Evolutionary conservation across 1,140 invertebrate genomes (phyloP).

Genomic region (Steinernema khuongi): DNA sequence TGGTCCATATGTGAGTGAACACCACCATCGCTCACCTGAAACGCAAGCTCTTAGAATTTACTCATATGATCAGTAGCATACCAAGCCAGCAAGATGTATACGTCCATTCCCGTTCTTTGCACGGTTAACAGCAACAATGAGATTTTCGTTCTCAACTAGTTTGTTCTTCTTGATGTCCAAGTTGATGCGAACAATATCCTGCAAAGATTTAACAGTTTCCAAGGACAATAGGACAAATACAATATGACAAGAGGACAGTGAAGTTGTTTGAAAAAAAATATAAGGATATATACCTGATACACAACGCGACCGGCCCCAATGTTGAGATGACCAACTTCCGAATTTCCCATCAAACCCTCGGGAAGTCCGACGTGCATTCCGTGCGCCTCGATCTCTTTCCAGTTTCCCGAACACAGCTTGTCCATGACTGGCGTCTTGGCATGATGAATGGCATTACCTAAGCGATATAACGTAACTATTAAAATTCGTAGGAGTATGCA

Average conservation of each 20-base stretch:
- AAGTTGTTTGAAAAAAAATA: constrained; percentile 19
- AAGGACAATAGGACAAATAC: not conserved
- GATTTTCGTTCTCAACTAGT: constrained; percentile 57
- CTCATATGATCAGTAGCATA: constrained; percentile 15
- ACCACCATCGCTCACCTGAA: constrained; percentile 62
- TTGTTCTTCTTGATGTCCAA: constrained; percentile 59
- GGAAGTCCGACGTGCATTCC: constrained; percentile 62
- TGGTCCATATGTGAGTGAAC: constrained; percentile 64
- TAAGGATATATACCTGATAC: constrained; percentile 59
- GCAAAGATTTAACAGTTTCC: constrained; percentile 27
- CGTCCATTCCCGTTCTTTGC: constrained; percentile 59
- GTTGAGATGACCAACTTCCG: constrained; percentile 64
- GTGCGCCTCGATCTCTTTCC: constrained; percentile 61
- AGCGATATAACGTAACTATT: constrained; percentile 8
- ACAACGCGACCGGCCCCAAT: constrained; percentile 63
- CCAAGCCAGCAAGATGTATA: constrained; percentile 60
- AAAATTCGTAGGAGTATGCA: constrained; percentile 12
- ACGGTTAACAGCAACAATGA: constrained; percentile 58
- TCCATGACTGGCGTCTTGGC: constrained; percentile 62
- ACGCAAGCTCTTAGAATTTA: not conserved
- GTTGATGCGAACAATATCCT: constrained; percentile 63
- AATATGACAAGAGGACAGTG: constrained; percentile 30
- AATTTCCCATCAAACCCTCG: constrained; percentile 63
- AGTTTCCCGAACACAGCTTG: constrained; percentile 59
- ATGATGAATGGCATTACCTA: constrained; percentile 60